Conservation (phyloP, 2,888 invertebrate genomes). For the Strigamia crassipes region DNA sequence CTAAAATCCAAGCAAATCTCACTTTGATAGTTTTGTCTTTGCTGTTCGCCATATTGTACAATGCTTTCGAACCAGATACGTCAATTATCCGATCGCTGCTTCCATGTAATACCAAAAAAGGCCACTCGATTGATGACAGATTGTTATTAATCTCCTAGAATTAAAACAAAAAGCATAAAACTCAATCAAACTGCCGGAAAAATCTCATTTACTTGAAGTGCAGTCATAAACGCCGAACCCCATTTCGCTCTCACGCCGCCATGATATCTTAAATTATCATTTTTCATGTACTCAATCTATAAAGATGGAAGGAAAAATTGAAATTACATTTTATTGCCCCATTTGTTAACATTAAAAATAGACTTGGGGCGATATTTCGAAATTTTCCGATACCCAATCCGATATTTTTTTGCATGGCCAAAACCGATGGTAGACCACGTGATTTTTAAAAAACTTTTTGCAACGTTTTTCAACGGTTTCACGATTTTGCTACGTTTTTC, state of each 20-base stretch:
- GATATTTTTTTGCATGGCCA: too few relatives aligned
- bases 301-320: too few relatives aligned
- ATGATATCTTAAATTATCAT: constrained; percentile 58
- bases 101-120: constrained; percentile 48
- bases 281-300: constrained; percentile 57
- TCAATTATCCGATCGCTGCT: constrained; percentile 46
- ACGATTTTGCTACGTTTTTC: too few relatives aligned
- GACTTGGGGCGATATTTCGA: too few relatives aligned
- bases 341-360: too few relatives aligned
- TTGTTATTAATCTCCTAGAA: constrained; percentile 49
- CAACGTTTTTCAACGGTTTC: too few relatives aligned
- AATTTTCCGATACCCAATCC: too few relatives aligned
- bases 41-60: constrained; percentile 43
- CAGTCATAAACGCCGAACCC: constrained; percentile 55
- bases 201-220: constrained; percentile 52
- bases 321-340: too few relatives aligned
- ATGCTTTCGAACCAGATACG: constrained; percentile 41
- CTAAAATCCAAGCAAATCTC: background rate
- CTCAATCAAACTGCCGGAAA: background rate
- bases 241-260: constrained; percentile 58
- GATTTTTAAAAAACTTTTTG: too few relatives aligned
- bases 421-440: too few relatives aligned
- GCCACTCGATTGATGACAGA: constrained; percentile 46
- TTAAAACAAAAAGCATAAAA: background rate
- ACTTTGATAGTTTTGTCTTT: constrained; percentile 49